phyloP scores from a whole-genome alignment of 2,113 vertebrate species.

The Epinephelus cyanopodus region DNA sequence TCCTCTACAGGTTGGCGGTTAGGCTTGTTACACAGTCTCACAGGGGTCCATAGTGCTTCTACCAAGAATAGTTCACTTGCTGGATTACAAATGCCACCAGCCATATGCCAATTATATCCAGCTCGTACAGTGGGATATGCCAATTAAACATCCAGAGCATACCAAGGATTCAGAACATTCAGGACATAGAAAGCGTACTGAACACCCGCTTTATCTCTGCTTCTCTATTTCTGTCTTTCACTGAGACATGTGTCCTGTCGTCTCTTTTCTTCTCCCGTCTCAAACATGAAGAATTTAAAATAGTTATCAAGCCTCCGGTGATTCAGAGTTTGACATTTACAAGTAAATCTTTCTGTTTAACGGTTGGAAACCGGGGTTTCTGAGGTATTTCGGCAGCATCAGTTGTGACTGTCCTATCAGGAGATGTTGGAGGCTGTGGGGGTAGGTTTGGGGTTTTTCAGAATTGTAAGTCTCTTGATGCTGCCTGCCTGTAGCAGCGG shows the following conservation, averaged over 20 bases:
- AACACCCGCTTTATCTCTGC: conserved; percentile 39
- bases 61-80: conserved; percentile 66
- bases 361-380: conserved; percentile 10
- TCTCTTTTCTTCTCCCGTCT: conserved; percentile 15
- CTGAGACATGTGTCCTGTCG: conserved; percentile 39
- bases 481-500: conserved; percentile 6
- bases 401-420: background rate
- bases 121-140: conserved; percentile 62
- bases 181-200: conserved; percentile 29
- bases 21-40: conserved; percentile 67
- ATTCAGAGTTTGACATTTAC: conserved; percentile 50
- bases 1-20: conserved; percentile 60
- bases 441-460: background rate
- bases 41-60: conserved; percentile 42
- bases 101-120: conserved; percentile 70
- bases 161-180: conserved; percentile 50
- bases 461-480: background rate
- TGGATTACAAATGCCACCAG: conserved; percentile 71
- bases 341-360: conserved; percentile 36
- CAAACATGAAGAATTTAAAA: conserved; percentile 42
- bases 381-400: conserved; percentile 10
- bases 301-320: conserved; percentile 25
- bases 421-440: background rate
- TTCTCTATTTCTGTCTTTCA: conserved; percentile 33
- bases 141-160: conserved; percentile 68